Base-by-base conservation (phyloP, 2,888 invertebrate species). In the Cremastinae sp. region DNA sequence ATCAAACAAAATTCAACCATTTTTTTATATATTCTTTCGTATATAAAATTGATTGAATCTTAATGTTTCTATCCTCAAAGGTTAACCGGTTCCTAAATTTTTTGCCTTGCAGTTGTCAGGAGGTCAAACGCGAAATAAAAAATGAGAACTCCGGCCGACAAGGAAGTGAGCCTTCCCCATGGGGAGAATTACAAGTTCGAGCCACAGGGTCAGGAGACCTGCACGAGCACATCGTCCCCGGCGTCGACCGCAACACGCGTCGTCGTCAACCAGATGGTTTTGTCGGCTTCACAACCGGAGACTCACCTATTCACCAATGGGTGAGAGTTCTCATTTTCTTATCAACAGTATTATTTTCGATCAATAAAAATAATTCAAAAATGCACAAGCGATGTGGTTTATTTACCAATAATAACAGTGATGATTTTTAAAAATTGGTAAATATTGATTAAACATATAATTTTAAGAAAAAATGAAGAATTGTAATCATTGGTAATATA, bases 141-240 rank as follows among this genome's bases (percentile, higher is more conserved):
- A 72, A 88, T 88, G 88, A 86, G 87, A 74, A 86, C 88, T 55
- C 86, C 87, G 65, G 86, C 86, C 55, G 87, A 88, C 69, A 84
- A 86, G 68, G 88, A 89, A 78, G 68, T 78, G n/a, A 84, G 83
- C 56, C 81, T 85, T 75, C 75, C 86, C 47, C 85, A 84, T 69
- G 83, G 86, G 75, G 85, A 85, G 81, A 83, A 81, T 79, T 86
- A 85, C 81, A 82, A 83, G 56, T 83, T 83, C 64, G 83, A n/a
- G n/a, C n/a, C n/a, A n/a, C n/a, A 87, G 78, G 74, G 79, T 73
- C 84, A 86, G 78, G 83, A 83, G 75, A 83, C 81, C 41, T 45
- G 79, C 59, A n/a, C n/a, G n/a, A 49, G 74, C 78, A 77, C 84
- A 51, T 79, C 85, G 47, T 64, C 80, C 16, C 61, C 78, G 22